Conservation (phyloP, 2,888 invertebrate genomes). For the Yponomeuta malinellus region DNA sequence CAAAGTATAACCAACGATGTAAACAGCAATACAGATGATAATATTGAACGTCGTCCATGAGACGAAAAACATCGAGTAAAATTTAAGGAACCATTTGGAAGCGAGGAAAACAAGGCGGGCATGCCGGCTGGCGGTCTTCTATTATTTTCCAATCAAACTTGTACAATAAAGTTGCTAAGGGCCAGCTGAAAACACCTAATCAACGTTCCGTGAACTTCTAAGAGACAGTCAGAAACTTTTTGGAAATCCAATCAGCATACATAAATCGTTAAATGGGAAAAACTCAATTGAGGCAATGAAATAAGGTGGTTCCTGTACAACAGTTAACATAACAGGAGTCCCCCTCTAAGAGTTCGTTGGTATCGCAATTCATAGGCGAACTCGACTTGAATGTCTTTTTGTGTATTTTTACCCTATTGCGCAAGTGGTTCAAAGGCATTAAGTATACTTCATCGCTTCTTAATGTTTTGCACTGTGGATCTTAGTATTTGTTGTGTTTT, state of each 20-base stretch:
- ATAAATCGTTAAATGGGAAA: slow-evolving; percentile 47
- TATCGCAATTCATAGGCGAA: not conserved
- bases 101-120: slow-evolving; percentile 37
- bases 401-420: slow-evolving; percentile 9
- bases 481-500: slow-evolving; percentile 3
- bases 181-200: slow-evolving; percentile 47
- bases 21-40: slow-evolving; percentile 19
- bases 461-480: not conserved
- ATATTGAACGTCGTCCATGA: slow-evolving; percentile 9
- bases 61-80: slow-evolving; percentile 22
- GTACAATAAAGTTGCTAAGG: slow-evolving; percentile 44
- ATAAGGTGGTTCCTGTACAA: slow-evolving; percentile 19
- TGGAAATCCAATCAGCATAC: slow-evolving; percentile 47
- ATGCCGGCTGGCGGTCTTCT: slow-evolving; percentile 35
- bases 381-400: slow-evolving; percentile 8
- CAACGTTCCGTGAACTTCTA: slow-evolving; percentile 32
- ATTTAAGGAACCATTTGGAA: slow-evolving; percentile 31
- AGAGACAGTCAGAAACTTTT: slow-evolving; percentile 33
- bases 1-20: slow-evolving; percentile 8
- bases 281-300: slow-evolving; percentile 28
- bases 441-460: not conserved
- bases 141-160: slow-evolving; percentile 60
- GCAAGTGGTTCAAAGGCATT: slow-evolving; percentile 5
- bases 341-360: not conserved
- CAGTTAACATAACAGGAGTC: slow-evolving; percentile 15